Conservation (phyloP, 2,888 invertebrate species). For the Panopea generosa region DNA sequence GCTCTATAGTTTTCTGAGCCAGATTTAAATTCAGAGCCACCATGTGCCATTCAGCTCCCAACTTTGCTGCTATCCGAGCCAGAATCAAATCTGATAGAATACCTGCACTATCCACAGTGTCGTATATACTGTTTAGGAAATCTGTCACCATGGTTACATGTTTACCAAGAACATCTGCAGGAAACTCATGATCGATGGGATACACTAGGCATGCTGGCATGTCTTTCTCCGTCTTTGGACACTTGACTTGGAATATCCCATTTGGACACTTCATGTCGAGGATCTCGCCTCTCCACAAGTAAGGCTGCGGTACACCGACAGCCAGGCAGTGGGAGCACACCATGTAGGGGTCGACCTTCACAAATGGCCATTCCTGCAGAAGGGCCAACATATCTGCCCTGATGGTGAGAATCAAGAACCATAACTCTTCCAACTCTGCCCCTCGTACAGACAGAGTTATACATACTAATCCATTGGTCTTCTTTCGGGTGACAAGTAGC, state of each 20-base stretch:
- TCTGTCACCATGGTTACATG: constrained; percentile 75
- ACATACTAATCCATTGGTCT: constrained; percentile 54
- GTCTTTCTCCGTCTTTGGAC: constrained; percentile 64
- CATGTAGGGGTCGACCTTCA: constrained; percentile 72
- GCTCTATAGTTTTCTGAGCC: constrained; percentile 84
- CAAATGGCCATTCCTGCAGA: constrained; percentile 80
- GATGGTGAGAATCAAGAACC: constrained; percentile 72
- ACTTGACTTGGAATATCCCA: constrained; percentile 67
- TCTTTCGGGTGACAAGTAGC: constrained; percentile 67
- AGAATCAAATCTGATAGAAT: constrained; percentile 72
- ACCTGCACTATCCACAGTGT: constrained; percentile 68
- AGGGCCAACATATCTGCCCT: constrained; percentile 70
- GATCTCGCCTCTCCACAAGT: constrained; percentile 74
- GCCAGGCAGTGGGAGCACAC: constrained; percentile 78
- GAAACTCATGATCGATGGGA: constrained; percentile 76
- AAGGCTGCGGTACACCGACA: constrained; percentile 66
- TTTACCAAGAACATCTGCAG: constrained; percentile 68
- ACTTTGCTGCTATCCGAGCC: constrained; percentile 69
- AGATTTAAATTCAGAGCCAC: constrained; percentile 83
- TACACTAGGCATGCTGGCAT: constrained; percentile 78
- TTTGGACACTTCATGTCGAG: constrained; percentile 73
- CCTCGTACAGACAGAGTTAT: constrained; percentile 75
- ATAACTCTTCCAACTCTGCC: constrained; percentile 77
- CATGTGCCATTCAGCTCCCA: constrained; percentile 84
- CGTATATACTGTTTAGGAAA: constrained; percentile 65